Evolutionary conservation across 2,113 vertebrate species (phyloP).

Genomic region (Myrmophylax atrothorax): DNA sequence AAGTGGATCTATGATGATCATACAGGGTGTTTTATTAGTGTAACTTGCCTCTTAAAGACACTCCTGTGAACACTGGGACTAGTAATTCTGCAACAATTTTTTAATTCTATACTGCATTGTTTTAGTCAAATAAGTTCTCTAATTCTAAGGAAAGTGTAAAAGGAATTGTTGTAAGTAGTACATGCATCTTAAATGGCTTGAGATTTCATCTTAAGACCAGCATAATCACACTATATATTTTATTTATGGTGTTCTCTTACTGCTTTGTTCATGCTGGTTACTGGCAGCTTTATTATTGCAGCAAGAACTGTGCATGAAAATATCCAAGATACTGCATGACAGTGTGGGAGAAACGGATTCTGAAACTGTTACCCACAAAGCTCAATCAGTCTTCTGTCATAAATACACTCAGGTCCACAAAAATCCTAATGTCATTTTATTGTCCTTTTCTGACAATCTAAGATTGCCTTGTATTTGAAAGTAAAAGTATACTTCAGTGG

Average conservation of each 20-base stretch:
- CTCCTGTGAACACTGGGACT: not conserved
- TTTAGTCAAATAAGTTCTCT: not conserved
- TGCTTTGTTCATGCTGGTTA: not conserved
- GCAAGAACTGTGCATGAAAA: not conserved
- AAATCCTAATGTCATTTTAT: not conserved
- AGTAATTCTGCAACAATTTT: not conserved
- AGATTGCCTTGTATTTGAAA: not conserved
- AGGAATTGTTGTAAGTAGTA: not conserved
- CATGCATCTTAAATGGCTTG: not conserved
- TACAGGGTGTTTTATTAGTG: not conserved
- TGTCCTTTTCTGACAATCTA: not conserved
- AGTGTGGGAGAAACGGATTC: not conserved
- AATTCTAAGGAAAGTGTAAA: not conserved
- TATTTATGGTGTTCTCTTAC: not conserved
- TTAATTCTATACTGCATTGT: not conserved
- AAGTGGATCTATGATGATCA: not conserved
- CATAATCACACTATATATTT: not conserved
- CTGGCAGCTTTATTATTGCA: not conserved
- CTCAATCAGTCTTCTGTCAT: not conserved
- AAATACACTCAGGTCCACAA: not conserved
- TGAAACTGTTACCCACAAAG: not conserved
- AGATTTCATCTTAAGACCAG: not conserved
- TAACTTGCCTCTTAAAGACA: not conserved
- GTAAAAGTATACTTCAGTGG: not conserved
- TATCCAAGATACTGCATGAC: not conserved